phyloP scores from a whole-genome alignment of 2,113 vertebrate species.

The Ardeotis arabs region DNA sequence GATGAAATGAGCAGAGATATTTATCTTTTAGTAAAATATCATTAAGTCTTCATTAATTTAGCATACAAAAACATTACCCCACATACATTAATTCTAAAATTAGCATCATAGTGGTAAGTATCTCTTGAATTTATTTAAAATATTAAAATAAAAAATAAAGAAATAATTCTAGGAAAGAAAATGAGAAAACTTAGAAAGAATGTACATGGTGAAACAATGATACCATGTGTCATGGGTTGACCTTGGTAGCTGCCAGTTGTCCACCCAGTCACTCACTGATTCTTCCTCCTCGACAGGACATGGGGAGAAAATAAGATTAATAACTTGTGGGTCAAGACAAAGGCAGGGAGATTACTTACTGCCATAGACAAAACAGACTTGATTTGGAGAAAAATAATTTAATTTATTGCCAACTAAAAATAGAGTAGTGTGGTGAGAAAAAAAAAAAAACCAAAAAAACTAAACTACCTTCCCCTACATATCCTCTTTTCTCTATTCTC shows the following conservation, averaged over 20 bases:
- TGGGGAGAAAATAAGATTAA: not conserved
- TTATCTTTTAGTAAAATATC: not conserved
- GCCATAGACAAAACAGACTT: not conserved
- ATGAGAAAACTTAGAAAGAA: not conserved
- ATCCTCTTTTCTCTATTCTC: not conserved
- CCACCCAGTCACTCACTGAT: accelerated
- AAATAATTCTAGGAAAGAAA: not conserved
- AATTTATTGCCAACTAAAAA: not conserved
- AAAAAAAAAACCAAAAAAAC: not conserved
- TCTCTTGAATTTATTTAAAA: not conserved
- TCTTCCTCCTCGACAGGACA: not conserved
- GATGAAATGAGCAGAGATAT: not conserved
- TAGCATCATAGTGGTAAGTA: not conserved
- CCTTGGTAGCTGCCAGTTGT: not conserved
- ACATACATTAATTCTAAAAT: not conserved
- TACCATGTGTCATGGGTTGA: not conserved
- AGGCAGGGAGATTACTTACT: not conserved
- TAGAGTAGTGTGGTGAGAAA: not conserved
- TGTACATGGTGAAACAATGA: not conserved
- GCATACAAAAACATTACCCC: not conserved
- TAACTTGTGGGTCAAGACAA: not conserved
- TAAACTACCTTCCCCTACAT: not conserved
- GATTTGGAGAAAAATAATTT: not conserved
- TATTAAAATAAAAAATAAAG: not conserved
- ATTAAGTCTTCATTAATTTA: not conserved